Evolutionary conservation across 2,113 vertebrate species (phyloP).

Genomic region (Passer montanus): DNA sequence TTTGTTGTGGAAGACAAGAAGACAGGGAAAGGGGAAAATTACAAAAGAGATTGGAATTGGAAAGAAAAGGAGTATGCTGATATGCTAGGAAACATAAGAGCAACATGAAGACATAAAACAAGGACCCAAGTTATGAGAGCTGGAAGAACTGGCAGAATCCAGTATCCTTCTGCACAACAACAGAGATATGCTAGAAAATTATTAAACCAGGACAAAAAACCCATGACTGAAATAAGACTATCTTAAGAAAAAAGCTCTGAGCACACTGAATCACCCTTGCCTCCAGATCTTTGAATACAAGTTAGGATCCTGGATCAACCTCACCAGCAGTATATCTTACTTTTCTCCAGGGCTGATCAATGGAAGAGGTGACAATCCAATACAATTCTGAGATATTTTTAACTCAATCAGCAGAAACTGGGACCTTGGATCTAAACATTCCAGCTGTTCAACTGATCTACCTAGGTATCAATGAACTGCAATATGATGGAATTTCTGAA

Average conservation of each 20-base stretch:
- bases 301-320: not conserved
- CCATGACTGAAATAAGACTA: not conserved
- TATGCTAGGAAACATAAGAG: not conserved
- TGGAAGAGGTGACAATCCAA: accelerated
- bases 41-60: not conserved
- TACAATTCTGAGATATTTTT: not conserved
- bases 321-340: not conserved
- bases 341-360: not conserved
- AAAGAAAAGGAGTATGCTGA: not conserved
- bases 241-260: not conserved
- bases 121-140: not conserved
- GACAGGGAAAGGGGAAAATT: not conserved
- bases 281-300: not conserved
- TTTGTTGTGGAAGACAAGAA: not conserved
- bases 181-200: not conserved
- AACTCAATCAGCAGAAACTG: not conserved
- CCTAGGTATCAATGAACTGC: not conserved
- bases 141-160: not conserved
- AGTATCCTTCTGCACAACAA: not conserved
- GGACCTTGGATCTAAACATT: not conserved
- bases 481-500: not conserved
- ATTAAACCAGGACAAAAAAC: not conserved
- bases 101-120: not conserved
- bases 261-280: not conserved
- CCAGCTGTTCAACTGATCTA: not conserved